A percentile compares a stretch with the other conserved stretches of the same genome.
Evolutionary conservation across 2,888 invertebrate genomes (phyloP).

Genomic region (Tipula unca): DNA sequence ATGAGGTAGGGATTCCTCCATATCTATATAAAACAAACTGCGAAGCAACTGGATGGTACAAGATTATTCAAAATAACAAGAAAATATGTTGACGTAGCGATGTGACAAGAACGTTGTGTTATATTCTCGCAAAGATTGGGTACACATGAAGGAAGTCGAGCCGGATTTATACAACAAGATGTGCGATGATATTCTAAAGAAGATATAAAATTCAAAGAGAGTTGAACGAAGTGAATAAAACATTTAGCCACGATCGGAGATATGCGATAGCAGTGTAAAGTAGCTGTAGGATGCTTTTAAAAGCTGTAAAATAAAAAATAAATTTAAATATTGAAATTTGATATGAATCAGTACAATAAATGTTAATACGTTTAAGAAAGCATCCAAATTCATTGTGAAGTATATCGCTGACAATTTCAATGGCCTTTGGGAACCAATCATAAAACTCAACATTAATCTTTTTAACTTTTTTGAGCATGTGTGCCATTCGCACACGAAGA

Average conservation of each 20-base stretch:
- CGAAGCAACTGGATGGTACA: too few relatives aligned
- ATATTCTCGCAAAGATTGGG: too few relatives aligned
- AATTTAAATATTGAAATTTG: not conserved
- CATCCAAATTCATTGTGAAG: not conserved
- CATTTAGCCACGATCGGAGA: not conserved
- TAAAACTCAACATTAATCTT: conserved; percentile 19
- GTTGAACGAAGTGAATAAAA: not conserved
- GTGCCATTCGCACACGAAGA: conserved; percentile 19
- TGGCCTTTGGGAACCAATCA: conserved; percentile 17
- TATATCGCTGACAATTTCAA: not conserved
- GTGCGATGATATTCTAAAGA: too few relatives aligned
- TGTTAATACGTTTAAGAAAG: not conserved
- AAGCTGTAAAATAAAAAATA: not conserved
- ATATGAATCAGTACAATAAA: not conserved
- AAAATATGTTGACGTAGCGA: too few relatives aligned
- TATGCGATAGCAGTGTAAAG: conserved; percentile 20
- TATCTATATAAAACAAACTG: too few relatives aligned
- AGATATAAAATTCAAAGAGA: too few relatives aligned
- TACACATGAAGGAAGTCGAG: too few relatives aligned
- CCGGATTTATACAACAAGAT: too few relatives aligned
- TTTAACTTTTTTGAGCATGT: conserved; percentile 14
- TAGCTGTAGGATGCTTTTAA: conserved; percentile 23
- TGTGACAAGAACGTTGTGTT: too few relatives aligned
- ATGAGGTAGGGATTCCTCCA: too few relatives aligned
- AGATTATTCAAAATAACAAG: too few relatives aligned